Evolutionary conservation across 1,140 invertebrate species (phyloP), one percentile per base, ranked within the genome.

Genomic region (Penaeus indicus): DNA sequence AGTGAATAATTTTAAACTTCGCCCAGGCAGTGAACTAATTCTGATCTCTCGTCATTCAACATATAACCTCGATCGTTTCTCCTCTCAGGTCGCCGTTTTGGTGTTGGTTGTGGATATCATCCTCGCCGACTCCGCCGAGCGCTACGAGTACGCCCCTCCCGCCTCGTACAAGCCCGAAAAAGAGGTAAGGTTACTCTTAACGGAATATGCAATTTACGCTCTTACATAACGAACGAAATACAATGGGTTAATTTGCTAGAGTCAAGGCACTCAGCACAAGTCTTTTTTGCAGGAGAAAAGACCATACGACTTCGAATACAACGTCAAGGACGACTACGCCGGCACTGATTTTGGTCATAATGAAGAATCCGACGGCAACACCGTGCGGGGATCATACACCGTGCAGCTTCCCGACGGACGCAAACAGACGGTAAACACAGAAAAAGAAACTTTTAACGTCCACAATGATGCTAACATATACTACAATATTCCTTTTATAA

Each of bases 361-460:
- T 16, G 89, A 90, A 54, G 32, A 83, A 69, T 64, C 61, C 32
- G 78, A 79, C 61, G 88, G 85, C 64, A 61, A 79, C 22, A 22
- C 72, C 27, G 84, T 83, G 3, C 63, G 79, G 78, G 91, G 91
- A 11, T 63, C 63, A 3, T 91, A 91, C 90, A 91, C 86, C 69
- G 91, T 90, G n/a, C 67, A 72, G 32, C 67, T 72, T 54, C 54
- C 54, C 16, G 54, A 54, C 54, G 54, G 54, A 54, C 54, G 54
- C 54, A 54, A 54, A 54, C 54, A 54, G 54, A 54, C 54, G 16
- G 54, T 54, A 54, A 54, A 42, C 7, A 42, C 38, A 42, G 4
- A 42, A 42, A 42, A 42, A 42, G 7, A 42, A 42, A 42, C 32
- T 32, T 32, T 32, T 42, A 42, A 42, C 7, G 7, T 7, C 7